phyloP scores from a whole-genome alignment of 1,140 invertebrate genomes.

The Apis dorsata region DNA sequence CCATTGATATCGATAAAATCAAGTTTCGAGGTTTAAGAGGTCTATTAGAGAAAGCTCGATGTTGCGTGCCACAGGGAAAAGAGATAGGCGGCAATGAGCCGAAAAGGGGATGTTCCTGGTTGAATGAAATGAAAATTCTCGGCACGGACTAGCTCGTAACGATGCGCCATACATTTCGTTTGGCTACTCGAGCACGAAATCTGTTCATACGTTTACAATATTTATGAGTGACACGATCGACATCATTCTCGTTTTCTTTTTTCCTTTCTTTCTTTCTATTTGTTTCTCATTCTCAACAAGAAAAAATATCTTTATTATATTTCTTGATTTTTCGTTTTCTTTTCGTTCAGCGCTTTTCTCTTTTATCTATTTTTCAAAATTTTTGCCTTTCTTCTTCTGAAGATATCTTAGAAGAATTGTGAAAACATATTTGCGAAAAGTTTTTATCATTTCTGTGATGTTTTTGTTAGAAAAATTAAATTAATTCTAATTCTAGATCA shows the following conservation, averaged over 20 bases:
- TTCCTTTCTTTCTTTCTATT: neutral
- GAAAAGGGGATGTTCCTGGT: constrained; percentile 16
- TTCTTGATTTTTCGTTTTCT: neutral
- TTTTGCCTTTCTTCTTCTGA: no score
- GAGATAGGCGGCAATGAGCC: neutral
- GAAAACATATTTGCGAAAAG: no score
- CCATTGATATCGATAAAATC: constrained; percentile 6
- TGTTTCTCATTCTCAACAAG: neutral
- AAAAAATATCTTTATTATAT: neutral
- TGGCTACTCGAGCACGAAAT: constrained; percentile 42
- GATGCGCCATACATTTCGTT: constrained; percentile 27
- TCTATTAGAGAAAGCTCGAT: constrained; percentile 14
- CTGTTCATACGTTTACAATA: constrained; percentile 43
- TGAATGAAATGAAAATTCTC: constrained; percentile 39
- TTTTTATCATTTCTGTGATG: no score
- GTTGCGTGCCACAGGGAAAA: constrained; percentile 5
- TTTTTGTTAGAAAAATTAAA: no score
- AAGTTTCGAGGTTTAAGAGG: neutral
- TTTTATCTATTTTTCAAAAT: no score
- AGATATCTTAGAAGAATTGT: no score
- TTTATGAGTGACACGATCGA: constrained; percentile 2
- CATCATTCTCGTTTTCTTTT: neutral
- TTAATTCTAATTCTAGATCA: no score
- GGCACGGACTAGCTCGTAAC: constrained; percentile 19
- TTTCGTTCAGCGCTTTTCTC: no score